Conservation (phyloP, 2,113 vertebrate genomes). For the Gymnorhina tibicen region DNA sequence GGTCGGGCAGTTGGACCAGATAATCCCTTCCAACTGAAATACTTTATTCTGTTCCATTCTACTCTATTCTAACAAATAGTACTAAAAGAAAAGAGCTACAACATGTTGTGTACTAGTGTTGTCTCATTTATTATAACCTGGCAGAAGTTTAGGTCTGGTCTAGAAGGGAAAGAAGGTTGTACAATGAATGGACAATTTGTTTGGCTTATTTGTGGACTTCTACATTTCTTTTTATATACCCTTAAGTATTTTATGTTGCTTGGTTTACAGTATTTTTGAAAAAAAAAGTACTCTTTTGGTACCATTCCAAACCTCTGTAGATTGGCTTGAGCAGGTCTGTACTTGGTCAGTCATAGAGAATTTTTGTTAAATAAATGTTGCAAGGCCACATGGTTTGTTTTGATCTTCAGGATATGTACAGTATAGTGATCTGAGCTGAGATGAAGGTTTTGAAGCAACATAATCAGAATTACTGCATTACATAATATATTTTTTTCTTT, state of each 20-base stretch:
- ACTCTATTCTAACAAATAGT: neutral
- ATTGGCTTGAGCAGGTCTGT: neutral
- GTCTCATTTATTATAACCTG: neutral
- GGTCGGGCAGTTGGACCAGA: neutral
- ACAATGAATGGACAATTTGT: neutral
- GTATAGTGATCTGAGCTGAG: neutral
- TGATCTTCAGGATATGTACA: neutral
- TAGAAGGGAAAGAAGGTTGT: neutral
- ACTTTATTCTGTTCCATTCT: neutral
- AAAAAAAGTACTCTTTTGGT: neutral
- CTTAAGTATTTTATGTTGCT: neutral
- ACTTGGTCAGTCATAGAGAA: neutral
- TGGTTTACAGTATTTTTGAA: neutral
- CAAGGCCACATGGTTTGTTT: neutral
- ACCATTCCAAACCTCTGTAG: rapidly evolving
- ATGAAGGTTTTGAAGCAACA: neutral
- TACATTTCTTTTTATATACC: neutral
- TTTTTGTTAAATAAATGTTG: neutral
- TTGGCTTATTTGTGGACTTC: neutral
- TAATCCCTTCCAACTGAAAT: neutral
- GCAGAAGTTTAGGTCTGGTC: neutral
- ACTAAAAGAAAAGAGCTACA: neutral
- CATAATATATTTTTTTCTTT: neutral
- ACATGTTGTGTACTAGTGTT: neutral
- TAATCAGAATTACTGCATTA: neutral